Evolutionary conservation across 2,888 invertebrate species (phyloP).

Genomic region (Dolichopus griseipennis): DNA sequence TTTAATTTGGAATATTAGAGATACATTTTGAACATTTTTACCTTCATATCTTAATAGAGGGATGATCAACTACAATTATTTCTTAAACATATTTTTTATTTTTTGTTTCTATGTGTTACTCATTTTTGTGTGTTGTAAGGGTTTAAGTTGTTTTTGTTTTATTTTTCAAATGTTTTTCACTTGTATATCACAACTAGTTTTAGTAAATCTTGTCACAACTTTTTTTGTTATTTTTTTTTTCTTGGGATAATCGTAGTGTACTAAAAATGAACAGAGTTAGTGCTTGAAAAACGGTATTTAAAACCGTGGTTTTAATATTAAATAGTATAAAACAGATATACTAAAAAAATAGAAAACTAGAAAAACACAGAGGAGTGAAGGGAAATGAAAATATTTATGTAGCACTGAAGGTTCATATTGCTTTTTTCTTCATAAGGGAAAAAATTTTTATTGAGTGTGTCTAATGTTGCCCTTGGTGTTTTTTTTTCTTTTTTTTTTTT

Average conservation of each 20-base stretch:
- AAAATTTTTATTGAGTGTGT: slow-evolving; percentile 1
- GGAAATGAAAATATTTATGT: neutral
- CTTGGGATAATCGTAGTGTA: neutral
- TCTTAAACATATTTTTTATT: too few relatives aligned
- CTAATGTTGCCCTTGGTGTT: neutral
- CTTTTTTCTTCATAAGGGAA: neutral
- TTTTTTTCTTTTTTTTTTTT: neutral
- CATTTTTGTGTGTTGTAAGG: too few relatives aligned
- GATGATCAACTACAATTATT: too few relatives aligned
- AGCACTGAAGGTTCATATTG: too few relatives aligned
- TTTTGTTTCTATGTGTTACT: too few relatives aligned
- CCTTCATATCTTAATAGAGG: too few relatives aligned
- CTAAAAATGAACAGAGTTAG: neutral
- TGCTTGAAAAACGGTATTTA: neutral
- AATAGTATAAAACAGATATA: neutral
- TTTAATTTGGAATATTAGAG: too few relatives aligned
- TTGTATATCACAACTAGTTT: neutral
- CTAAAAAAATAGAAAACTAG: neutral
- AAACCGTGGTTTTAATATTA: slow-evolving; percentile 1
- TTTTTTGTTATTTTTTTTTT: too few relatives aligned
- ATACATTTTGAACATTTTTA: too few relatives aligned
- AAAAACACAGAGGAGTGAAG: neutral
- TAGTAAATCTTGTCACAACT: slow-evolving; percentile 3
- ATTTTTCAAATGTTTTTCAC: neutral
- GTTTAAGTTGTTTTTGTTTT: too few relatives aligned